Evolutionary conservation across 92 coral and sea anemone species (phyloP).

Genomic region (Phenganax marumi): DNA sequence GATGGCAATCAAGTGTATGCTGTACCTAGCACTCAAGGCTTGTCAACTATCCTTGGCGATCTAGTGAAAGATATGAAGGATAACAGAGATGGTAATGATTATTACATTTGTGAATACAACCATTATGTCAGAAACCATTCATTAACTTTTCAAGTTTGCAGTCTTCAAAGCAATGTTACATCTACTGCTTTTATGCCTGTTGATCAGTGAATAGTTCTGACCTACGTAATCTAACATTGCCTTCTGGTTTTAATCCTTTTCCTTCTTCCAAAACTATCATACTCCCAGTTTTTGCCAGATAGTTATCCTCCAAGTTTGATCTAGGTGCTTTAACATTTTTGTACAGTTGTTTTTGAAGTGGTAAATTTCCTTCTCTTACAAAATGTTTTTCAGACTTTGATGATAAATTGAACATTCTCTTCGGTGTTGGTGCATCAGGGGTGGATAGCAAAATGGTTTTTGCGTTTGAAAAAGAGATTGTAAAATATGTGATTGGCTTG

Average conservation of each 20-base stretch:
- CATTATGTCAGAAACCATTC: not conserved
- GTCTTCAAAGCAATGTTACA: not conserved
- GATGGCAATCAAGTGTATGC: conserved; percentile 25
- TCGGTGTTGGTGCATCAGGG: conserved; percentile 74
- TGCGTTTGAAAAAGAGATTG: conserved; percentile 68
- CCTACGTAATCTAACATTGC: no score
- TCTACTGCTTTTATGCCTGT: not conserved
- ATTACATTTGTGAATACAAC: not conserved
- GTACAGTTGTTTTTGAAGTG: not conserved
- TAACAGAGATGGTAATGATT: conserved; percentile 5
- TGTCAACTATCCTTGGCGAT: not conserved
- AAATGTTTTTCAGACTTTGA: conserved; percentile 6
- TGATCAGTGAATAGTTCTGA: no score
- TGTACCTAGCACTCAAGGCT: conserved; percentile 2
- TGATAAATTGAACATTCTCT: conserved; percentile 65
- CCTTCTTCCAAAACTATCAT: no score
- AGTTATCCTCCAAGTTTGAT: no score
- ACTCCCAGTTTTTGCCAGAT: no score
- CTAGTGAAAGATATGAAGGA: conserved; percentile 8
- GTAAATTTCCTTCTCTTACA: not conserved
- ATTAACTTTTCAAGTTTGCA: no score
- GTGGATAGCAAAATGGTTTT: conserved; percentile 63
- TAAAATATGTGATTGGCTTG: conserved; percentile 52
- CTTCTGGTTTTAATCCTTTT: no score
- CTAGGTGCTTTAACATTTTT: not conserved